Base-by-base conservation (phyloP, 1,140 invertebrate genomes). In the Aphidius gifuensis region DNA sequence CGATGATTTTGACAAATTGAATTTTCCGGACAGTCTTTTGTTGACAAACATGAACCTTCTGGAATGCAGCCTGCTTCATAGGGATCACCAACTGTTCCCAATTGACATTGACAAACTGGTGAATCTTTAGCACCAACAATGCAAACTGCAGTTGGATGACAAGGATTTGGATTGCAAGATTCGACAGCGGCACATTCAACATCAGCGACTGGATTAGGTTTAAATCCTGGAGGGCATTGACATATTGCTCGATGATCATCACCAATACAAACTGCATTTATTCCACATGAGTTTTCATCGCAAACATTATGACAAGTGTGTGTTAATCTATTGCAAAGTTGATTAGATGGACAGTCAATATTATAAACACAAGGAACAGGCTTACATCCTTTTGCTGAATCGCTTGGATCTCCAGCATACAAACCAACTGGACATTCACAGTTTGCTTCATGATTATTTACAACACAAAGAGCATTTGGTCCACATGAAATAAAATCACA, bases 361-460 rank as follows among this genome's bases (percentile, higher is more conserved):
- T 93, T 93, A 70, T 92, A 92, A 39, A 94, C 89, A 73, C 92
- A 94, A 7, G 91, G 89, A 3, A 94, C 92, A 39, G 85, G 82
- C 74, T 86, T 83, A 70, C 92, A 94, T 23, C 92, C 92, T 64
- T 84, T 83, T 32, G 80, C 79, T 0, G 84, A 75, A 72, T 94
- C 90, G 71, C 90, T 88, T 0, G 93, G 92, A 82, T 95, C 87
- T 2, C 93, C 93, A 6, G 90, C 87, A 73, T 87, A 93, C 1
- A 89, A 85, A 11, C 92, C 92, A 5, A 87, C 86, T 6, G 92
- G 92, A 74, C 93, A 96, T 72, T 93, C 90, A 71, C 93, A 96
- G 73, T 92, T 89, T 0, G 91, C 89, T 5, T 88, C 88, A 73
- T 95, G 93, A 75, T 94, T 94, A 66, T 93, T 92, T 4, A 92